Evolutionary conservation across 2,888 invertebrate species (phyloP), one percentile per base, ranked within the genome.

Genomic region (Argyresthia albistria): DNA sequence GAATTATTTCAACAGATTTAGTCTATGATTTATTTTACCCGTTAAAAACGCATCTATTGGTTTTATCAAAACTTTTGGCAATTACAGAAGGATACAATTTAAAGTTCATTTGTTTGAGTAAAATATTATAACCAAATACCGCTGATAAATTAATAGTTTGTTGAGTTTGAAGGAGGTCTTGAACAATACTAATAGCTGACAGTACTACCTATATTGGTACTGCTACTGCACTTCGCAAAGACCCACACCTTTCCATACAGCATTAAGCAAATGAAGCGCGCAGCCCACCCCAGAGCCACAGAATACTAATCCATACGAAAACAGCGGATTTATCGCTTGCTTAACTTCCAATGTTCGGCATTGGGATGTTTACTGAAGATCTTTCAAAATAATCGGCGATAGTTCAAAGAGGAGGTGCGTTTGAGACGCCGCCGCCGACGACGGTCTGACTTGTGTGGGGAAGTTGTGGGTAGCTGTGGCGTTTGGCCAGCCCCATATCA

Each of bases 341-440:
- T 50, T 54, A 35, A 25, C 51, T 36, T 39, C 16, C 16, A 42
- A 25, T 43, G 15, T 2, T 4, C 25, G 25, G 25, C 25, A 25
- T 6, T 25, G 56, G 56, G 59, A 56, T 53, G 62, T 58, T 59
- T 54, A 54, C 50, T 15, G 35, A 9, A 48, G 46, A 55, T 60
- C 63, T 62, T 64, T 63, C 67, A 66, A 65, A 67, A 58, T 64
- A 66, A 57, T 55, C 60, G 61, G 58, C 58, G 47, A 50, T 53
- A 55, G 46, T 53, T 60, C 59, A 64, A 65, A 63, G 57, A 58
- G 47, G 49, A 42, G n/a, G 43, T 49, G 42, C 52, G 46, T 51
- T 54, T 54, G 52, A 54, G 43, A 39, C 42, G 52, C 35, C 46
- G 16, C 10, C 14, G 43, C 39, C 42, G 52, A 11, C 46, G 16